Base-by-base conservation (phyloP, 2,888 invertebrate species). In the Trachelus stipa region DNA sequence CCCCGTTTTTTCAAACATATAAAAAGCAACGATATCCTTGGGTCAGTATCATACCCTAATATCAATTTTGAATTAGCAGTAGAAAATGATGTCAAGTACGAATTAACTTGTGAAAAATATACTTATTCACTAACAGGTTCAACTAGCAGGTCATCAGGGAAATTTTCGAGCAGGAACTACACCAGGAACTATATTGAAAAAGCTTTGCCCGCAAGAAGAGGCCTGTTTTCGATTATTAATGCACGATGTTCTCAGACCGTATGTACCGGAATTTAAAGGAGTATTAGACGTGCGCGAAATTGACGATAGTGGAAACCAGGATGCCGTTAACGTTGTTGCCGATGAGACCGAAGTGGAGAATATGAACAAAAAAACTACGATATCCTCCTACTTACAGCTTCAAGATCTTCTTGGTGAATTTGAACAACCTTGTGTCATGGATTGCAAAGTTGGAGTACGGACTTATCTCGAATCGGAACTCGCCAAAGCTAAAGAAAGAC, bases 1-100 rank as follows among this genome's bases (percentile, higher is more conserved):
- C 98, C 73, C 98, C 98, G 69, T 98, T 98, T 93, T 97, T 98
- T 91, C 98, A 98, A 92, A 98, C 97, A 0, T 98, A 98, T 94
- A 98, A 98, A 92, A 98, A 98, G 91, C 97, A 97, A 92, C 93
- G 97, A 86, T 98, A 98, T 92, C 98, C 98, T 77, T 98, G 98
- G 98, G 97, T 98, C 79, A 88, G 86, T 83, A 34, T 31, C 0
- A 9, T 23, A 2, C 23, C 56, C 2, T 56, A 9, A 56, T 56
- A 56, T 23, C 56, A 56, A 23, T 56, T 23, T 23, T 23, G 23
- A 23, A 56, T 56, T 56, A 56, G 56, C 23, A 23, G 23, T 56
- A 56, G 6, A 23, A 56, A 56, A 56, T 23, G 23, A 56, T 56
- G 9, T 56, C 23, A 23, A 56, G 15, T 56, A 23, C 23, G 11